Evolutionary conservation across 2,797 vertebrate genomes (phyloP).

Genomic region (Scolopax bukidnonensis): DNA sequence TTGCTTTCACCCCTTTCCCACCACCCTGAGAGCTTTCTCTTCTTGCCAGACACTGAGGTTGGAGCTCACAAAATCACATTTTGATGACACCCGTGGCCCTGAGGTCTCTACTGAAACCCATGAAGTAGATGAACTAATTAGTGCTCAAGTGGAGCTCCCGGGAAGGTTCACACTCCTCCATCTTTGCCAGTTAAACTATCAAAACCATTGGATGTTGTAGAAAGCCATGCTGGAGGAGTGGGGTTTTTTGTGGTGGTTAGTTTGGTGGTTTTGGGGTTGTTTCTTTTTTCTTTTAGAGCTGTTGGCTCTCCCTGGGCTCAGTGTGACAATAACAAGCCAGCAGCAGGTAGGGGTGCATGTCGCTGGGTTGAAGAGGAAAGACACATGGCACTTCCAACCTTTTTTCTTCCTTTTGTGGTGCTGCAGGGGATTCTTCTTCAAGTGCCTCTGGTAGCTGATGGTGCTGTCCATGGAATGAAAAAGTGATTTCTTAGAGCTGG

Average conservation of each 20-base stretch:
- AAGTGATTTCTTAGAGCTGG: neutral
- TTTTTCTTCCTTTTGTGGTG: neutral
- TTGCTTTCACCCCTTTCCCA: neutral
- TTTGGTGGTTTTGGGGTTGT: neutral
- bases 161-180: neutral
- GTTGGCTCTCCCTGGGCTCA: neutral
- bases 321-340: neutral
- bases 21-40: no score
- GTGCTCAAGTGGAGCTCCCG: neutral
- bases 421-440: neutral
- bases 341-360: neutral
- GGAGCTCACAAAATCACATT: neutral
- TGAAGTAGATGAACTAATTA: neutral
- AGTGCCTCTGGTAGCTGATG: neutral
- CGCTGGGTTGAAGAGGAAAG: neutral
- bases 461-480: neutral
- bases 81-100: neutral
- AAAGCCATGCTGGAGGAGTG: neutral
- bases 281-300: neutral
- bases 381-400: accelerated
- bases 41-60: neutral
- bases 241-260: no score
- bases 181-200: neutral
- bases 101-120: neutral
- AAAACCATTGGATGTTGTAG: neutral